Conservation (phyloP, 1,140 invertebrate genomes). For the Cydia splendana region DNA sequence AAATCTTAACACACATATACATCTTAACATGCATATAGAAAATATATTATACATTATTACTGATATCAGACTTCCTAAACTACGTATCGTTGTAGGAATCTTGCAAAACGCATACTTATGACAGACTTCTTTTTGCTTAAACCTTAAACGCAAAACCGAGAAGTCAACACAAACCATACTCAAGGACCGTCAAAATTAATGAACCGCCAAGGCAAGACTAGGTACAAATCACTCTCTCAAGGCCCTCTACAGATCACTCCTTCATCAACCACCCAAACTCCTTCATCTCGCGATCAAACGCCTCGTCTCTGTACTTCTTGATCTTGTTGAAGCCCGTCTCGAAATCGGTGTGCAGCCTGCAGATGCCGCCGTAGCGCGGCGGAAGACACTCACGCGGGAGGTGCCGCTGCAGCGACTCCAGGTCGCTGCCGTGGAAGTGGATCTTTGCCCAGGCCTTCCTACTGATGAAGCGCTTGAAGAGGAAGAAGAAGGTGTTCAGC, state of each 20-base stretch:
- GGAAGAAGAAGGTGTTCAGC: constrained; percentile 87
- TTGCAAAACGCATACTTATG: too few relatives aligned
- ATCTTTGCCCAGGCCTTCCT: constrained; percentile 82
- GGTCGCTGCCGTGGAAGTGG: constrained; percentile 18
- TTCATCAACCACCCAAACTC: neutral
- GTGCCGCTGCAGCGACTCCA: neutral
- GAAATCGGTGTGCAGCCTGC: neutral
- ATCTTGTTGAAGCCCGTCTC: neutral
- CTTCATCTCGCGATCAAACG: neutral
- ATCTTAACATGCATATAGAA: too few relatives aligned
- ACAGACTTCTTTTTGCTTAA: too few relatives aligned
- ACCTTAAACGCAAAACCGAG: too few relatives aligned
- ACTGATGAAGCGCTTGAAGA: constrained; percentile 89
- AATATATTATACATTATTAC: too few relatives aligned
- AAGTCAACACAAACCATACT: too few relatives aligned
- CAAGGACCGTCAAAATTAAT: too few relatives aligned
- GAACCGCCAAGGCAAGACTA: too few relatives aligned
- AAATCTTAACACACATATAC: too few relatives aligned
- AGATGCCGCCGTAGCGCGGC: constrained; percentile 9
- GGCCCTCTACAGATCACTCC: neutral
- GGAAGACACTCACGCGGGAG: neutral
- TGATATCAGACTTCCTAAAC: too few relatives aligned
- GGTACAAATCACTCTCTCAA: too few relatives aligned
- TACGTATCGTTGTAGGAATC: too few relatives aligned
- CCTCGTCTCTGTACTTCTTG: neutral